Evolutionary conservation across 2,888 invertebrate genomes (phyloP).

Genomic region (Dolichomitus sp.): DNA sequence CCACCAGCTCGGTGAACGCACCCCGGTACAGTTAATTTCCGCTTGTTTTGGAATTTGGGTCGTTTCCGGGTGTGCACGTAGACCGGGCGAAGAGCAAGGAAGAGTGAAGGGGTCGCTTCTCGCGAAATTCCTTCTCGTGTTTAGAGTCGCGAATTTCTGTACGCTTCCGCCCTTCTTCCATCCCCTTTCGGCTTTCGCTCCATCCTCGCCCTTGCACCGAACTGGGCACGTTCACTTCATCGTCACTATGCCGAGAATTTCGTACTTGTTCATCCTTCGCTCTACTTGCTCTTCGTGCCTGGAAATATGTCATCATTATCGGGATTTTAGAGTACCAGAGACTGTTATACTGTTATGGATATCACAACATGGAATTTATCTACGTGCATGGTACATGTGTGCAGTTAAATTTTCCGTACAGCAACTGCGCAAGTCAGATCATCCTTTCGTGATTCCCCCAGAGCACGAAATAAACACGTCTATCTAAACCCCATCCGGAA

Average conservation of each 20-base stretch:
- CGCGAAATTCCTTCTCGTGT: constrained; percentile 67
- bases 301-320: constrained; percentile 58
- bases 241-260: constrained; percentile 59
- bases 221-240: constrained; percentile 36
- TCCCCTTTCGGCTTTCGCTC: constrained; percentile 8
- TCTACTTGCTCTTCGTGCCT: constrained; percentile 40
- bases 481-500: too few relatives aligned
- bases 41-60: constrained; percentile 72
- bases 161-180: constrained; percentile 45
- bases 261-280: constrained; percentile 52
- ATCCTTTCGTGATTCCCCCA: too few relatives aligned
- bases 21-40: constrained; percentile 70
- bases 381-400: constrained; percentile 16
- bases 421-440: not conserved
- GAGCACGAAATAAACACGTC: too few relatives aligned
- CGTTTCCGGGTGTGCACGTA: constrained; percentile 63
- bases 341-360: constrained; percentile 2
- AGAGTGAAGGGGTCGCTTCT: constrained; percentile 45
- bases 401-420: not conserved
- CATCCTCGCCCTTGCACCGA: constrained; percentile 28
- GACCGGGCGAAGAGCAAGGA: constrained; percentile 28
- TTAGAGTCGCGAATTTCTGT: constrained; percentile 68
- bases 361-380: constrained; percentile 40
- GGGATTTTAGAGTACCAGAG: constrained; percentile 39
- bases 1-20: constrained; percentile 45